Base-by-base conservation (phyloP, 2,888 invertebrate species). In the Microctonus brassicae region DNA sequence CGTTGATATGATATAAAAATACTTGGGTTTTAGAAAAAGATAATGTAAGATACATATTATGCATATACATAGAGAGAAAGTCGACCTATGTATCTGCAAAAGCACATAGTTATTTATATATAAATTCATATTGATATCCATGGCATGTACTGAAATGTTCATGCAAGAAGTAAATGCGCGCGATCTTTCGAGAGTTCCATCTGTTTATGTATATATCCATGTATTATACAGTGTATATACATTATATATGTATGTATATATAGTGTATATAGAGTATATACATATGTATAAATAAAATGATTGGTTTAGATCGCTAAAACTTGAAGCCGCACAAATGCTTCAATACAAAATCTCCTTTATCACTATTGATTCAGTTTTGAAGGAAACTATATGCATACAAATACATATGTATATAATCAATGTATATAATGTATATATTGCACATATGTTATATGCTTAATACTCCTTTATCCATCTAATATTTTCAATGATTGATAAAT, bases 401-500 rank as follows among this genome's bases (percentile, higher is more conserved):
- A 17, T 17, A 7, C 47, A n/a, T n/a, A n/a, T n/a, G n/a, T n/a
- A n/a, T n/a, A n/a, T n/a, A n/a, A n/a, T n/a, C n/a, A 47, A 20
- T 47, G 47, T 47, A 17, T 47, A 47, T 2, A 20, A 47, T 47
- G 6, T 17, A 47, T 47, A 1, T 17, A 7, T 20, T 47, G 5
- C 17, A 47, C 17, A 17, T 7, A 20, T 47, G 5, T n/a, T n/a
- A n/a, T n/a, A n/a, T n/a, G n/a, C n/a, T n/a, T 55, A 68, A 42
- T 68, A 36, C 26, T 57, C 57, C 22, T 55, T 17, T 17, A 26
- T 39, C 24, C 52, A 20, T 62, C 47, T 29, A 9, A 33, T 33
- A 58, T 64, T 61, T 64, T 52, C 73, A 75, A 77, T 77, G 78
- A 83, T 83, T 79, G 82, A 82, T 84, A 82, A 84, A 84, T 82